Base-by-base conservation (phyloP, 1,140 invertebrate species). In the Pachyrhynchus sulphureomaculatus region DNA sequence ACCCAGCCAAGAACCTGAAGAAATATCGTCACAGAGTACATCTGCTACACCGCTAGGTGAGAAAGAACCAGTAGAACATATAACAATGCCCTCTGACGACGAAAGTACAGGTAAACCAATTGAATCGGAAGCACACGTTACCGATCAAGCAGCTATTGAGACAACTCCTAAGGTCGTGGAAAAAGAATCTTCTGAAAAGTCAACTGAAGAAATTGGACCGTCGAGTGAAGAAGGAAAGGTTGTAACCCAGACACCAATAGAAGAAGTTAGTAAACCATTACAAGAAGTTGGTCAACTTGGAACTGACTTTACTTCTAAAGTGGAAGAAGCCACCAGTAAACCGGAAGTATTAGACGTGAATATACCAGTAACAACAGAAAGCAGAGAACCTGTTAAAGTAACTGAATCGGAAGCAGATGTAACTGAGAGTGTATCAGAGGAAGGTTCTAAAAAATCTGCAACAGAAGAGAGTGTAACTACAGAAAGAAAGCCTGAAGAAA, bases 61-160 rank as follows among this genome's bases (percentile, higher is more conserved):
- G 2, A 20, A 45, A 33, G 26, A 33, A 47, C 54, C 54, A 29
- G 51, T 48, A 18, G 59, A 69, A 32, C 24, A 63, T 34, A 59
- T 57, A 26, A 59, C 64, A 41, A 51, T 61, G 26, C 23, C 53
- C 13, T 33, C 52, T 20, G 60, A 60, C 41, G 24, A 32, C 44
- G 26, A 24, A 2, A 23, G 15, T 21, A 60, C 56, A n/a, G 53
- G 41, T 18, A 60, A 60, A 53, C 54, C 58, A 15, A 56, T 42
- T n/a, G 53, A 66, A 63, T 45, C 52, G 23, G 51, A 52, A 5
- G 37, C 52, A 39, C 48, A 56, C 44, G 37, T 61, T n/a, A 56
- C 59, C 33, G 44, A 52, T 37, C 32, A 44, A 34, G n/a, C 41
- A 54, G 41, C 52, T 49, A 36, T 63, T 48, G 64, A 64, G 20